A percentile compares a stretch with the other conserved stretches of the same genome.
Conservation (phyloP, 2,888 invertebrate genomes). For the Drosophila barbarae region DNA sequence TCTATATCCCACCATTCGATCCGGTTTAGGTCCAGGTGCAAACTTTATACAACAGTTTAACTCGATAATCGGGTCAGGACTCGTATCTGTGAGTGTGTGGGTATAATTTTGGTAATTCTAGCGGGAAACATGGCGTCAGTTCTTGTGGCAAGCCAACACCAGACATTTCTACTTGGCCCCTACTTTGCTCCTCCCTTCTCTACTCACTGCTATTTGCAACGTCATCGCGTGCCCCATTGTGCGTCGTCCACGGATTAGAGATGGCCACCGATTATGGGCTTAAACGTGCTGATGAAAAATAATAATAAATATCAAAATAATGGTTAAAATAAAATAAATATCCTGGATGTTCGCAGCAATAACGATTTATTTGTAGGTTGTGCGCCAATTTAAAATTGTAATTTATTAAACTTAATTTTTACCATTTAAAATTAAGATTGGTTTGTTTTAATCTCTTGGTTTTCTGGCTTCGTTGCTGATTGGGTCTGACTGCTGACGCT, state of each 20-base stretch:
- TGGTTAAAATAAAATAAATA: too few species aligned
- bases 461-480: background rate
- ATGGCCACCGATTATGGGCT: slow-evolving; percentile 2
- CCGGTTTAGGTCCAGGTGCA: slow-evolving; percentile 75
- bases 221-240: slow-evolving; percentile 19
- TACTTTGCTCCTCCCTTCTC: slow-evolving; percentile 4
- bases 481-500: background rate
- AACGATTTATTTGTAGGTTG: background rate
- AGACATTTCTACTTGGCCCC: background rate
- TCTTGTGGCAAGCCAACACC: slow-evolving; percentile 29
- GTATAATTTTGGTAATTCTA: slow-evolving; percentile 53
- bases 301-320: too few species aligned
- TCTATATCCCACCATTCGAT: slow-evolving; percentile 52
- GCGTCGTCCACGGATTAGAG: slow-evolving; percentile 2
- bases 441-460: background rate
- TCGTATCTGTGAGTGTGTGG: slow-evolving; percentile 58
- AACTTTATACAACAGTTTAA: slow-evolving; percentile 72
- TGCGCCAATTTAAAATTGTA: background rate
- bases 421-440: background rate
- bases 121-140: slow-evolving; percentile 69
- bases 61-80: slow-evolving; percentile 71
- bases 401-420: too few species aligned
- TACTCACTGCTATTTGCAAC: slow-evolving; percentile 24
- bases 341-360: too few species aligned
- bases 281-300: too few species aligned